These are phyloP conservation scores for Myrmecobius fasciatus DNA, from an alignment of 2,113 vertebrate genomes.

Conservation along the genomic window DNA sequence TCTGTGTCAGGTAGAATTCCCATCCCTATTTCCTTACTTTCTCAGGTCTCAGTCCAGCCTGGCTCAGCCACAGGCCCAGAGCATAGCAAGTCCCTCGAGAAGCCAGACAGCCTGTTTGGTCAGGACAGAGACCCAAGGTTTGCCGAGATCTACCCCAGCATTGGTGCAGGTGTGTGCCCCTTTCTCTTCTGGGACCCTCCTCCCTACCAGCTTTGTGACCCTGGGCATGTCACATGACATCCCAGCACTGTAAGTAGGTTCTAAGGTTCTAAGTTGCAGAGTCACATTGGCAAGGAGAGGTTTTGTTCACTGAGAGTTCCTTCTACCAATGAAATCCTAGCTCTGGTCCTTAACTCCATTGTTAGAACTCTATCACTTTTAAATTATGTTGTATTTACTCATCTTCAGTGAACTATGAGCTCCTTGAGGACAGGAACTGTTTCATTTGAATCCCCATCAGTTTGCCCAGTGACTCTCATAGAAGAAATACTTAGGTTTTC, in stretches of 20 bases:
- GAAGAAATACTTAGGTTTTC: neutral
- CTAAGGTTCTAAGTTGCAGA: neutral
- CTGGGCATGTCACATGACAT: neutral
- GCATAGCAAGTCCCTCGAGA: slow-evolving; percentile 89
- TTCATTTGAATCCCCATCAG: neutral
- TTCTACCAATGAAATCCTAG: neutral
- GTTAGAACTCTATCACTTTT: neutral
- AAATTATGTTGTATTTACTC: neutral
- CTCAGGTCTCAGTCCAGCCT: slow-evolving; percentile 88
- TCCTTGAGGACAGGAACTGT: neutral
- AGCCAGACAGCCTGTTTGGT: slow-evolving; percentile 85
- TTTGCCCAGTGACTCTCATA: neutral
- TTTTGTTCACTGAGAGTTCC: neutral
- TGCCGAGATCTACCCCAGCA: slow-evolving; percentile 84
- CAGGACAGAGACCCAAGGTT: slow-evolving; percentile 84
- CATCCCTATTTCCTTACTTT: slow-evolving; percentile 55
- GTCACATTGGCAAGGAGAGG: too few relatives aligned
- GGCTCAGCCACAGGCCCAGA: slow-evolving; percentile 85
- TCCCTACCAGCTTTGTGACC: neutral
- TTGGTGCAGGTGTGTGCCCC: slow-evolving; percentile 77
- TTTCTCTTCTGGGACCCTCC: neutral
- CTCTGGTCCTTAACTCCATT: neutral
- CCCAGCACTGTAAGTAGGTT: neutral
- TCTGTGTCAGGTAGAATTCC: neutral
- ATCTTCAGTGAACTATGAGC: neutral